A percentile compares a stretch with the other conserved stretches of the same genome.
Evolutionary conservation across 2,113 vertebrate genomes (phyloP).

Genomic region (Nibea coibor): DNA sequence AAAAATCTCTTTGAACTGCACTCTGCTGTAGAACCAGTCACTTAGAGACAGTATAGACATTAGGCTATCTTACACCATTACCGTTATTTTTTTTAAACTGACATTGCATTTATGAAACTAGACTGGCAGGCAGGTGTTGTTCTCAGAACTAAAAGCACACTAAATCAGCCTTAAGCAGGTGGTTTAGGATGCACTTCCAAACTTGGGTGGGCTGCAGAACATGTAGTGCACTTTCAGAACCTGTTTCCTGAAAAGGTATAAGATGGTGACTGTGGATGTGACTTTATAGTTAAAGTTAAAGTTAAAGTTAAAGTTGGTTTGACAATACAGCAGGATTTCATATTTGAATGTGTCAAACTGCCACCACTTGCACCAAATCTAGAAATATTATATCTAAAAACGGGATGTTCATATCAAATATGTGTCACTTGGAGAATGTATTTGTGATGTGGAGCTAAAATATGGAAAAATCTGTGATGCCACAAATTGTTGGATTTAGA

Average conservation of each 20-base stretch:
- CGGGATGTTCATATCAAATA: neutral
- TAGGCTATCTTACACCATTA: neutral
- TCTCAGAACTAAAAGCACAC: neutral
- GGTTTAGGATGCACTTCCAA: neutral
- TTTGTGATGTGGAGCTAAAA: neutral
- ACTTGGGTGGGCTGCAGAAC: neutral
- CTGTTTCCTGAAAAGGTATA: neutral
- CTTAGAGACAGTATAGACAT: neutral
- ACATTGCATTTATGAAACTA: neutral
- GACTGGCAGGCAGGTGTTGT: neutral
- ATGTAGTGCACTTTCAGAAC: neutral
- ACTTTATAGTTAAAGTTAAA: too few species aligned
- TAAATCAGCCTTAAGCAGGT: neutral
- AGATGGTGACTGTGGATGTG: neutral
- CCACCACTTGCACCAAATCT: neutral
- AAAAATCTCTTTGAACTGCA: neutral
- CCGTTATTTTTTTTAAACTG: neutral
- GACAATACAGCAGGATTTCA: neutral
- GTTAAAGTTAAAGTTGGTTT: too few species aligned
- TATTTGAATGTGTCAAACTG: too few species aligned
- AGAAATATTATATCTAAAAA: neutral
- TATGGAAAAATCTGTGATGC: too few species aligned
- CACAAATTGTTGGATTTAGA: too few species aligned
- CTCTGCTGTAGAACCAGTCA: neutral
- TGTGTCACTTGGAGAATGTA: neutral